Evolutionary conservation across 2,797 vertebrate species (phyloP).

Genomic region (Sebastes jordani): DNA sequence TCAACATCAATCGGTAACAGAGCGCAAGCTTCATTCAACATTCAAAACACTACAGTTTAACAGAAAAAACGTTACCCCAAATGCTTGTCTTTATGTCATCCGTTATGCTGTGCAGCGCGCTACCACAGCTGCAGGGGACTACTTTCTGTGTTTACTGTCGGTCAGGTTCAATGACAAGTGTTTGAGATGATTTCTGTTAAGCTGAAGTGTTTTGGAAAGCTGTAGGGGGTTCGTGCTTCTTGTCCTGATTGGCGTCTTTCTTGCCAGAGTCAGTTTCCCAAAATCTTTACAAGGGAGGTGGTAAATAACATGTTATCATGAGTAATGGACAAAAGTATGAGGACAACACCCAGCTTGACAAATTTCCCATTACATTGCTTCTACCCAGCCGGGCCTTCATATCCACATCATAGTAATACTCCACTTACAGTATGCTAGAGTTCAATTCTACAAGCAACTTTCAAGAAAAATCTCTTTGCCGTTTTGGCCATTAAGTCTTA

Average conservation of each 20-base stretch:
- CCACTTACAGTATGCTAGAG: not conserved
- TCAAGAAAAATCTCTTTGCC: not conserved
- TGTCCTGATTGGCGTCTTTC: not conserved
- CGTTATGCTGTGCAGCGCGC: not conserved
- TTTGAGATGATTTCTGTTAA: constrained; percentile 21
- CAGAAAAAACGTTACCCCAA: not conserved
- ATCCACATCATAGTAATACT: not conserved
- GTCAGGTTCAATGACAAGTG: constrained; percentile 7
- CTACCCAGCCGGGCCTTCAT: not conserved
- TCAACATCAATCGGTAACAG: not conserved
- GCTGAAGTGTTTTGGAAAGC: constrained; percentile 29
- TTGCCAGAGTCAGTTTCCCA: not conserved
- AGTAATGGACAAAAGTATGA: not conserved
- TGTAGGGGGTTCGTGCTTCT: not conserved
- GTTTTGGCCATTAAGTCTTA: not conserved
- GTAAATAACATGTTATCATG: not conserved
- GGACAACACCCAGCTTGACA: not conserved
- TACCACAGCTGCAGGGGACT: not conserved
- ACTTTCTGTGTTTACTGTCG: not conserved
- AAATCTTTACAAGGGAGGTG: not conserved
- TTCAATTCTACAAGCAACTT: no score
- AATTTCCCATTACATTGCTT: not conserved
- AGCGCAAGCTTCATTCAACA: not conserved
- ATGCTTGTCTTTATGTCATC: constrained; percentile 1
- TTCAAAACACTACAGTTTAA: constrained; percentile 5